These are phyloP conservation scores for Spatulosminthurus flaviceps DNA, from an alignment of 2,888 invertebrate genomes.

Conservation along the genomic window DNA sequence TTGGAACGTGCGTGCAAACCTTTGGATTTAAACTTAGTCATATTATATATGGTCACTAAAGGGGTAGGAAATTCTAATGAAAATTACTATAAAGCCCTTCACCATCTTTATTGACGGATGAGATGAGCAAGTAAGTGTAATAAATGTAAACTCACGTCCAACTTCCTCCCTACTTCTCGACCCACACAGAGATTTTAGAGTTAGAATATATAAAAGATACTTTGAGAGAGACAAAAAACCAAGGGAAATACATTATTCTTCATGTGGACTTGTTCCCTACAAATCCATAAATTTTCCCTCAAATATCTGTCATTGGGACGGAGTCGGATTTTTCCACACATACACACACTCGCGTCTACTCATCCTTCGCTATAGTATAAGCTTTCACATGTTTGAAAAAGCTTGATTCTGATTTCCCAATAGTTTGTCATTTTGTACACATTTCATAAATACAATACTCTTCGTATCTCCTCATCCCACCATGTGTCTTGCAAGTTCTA, in stretches of 20 bases:
- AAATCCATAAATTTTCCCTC: slow-evolving; percentile 2
- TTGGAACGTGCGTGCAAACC: no score
- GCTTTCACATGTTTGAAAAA: background rate
- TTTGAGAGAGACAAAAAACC: background rate
- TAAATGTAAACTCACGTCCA: slow-evolving; percentile 16
- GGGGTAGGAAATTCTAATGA: slow-evolving; percentile 8
- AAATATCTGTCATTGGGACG: slow-evolving; percentile 25
- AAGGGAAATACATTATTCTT: background rate
- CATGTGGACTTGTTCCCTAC: slow-evolving; percentile 8
- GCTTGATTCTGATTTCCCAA: slow-evolving; percentile 17
- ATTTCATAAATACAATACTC: background rate
- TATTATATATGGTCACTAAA: background rate
- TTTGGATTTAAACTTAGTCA: no score
- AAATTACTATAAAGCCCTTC: slow-evolving; percentile 11
- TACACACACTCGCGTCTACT: background rate
- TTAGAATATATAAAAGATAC: background rate
- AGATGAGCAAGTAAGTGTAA: slow-evolving; percentile 10
- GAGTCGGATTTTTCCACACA: slow-evolving; percentile 4
- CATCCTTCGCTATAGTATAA: background rate
- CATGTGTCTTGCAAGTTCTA: no score
- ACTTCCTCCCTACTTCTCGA: background rate
- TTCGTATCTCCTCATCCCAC: no score
- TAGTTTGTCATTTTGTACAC: slow-evolving; percentile 10
- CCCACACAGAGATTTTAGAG: background rate
- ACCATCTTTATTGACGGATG: slow-evolving; percentile 11